Conservation (phyloP, 1,140 invertebrate genomes). For the Bombyx mandarina region DNA sequence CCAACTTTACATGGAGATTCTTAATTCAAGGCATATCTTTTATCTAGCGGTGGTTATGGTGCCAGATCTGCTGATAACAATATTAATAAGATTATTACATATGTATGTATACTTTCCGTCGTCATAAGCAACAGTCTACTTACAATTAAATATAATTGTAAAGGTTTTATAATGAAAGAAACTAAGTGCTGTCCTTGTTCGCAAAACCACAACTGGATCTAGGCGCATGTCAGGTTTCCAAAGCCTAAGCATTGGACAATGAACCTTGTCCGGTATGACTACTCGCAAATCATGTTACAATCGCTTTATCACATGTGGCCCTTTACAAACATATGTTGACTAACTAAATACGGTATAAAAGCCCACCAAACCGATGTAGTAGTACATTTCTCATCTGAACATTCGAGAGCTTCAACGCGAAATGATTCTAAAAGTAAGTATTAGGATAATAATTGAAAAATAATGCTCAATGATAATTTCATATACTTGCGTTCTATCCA, state of each 20-base stretch:
- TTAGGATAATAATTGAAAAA: neutral
- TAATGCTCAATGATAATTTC: too few relatives aligned
- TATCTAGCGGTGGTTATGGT: too few relatives aligned
- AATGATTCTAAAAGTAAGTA: slow-evolving; percentile 53
- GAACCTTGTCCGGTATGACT: slow-evolving; percentile 2
- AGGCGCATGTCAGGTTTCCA: slow-evolving; percentile 27
- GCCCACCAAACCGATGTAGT: slow-evolving; percentile 14
- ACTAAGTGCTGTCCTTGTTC: neutral
- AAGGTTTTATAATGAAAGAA: neutral
- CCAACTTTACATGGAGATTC: too few relatives aligned
- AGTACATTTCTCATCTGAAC: slow-evolving; percentile 29
- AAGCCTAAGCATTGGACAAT: slow-evolving; percentile 15
- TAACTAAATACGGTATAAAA: slow-evolving; percentile 38
- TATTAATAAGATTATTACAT: too few relatives aligned
- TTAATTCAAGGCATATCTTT: too few relatives aligned
- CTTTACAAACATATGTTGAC: slow-evolving; percentile 23
- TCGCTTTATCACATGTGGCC: slow-evolving; percentile 27
- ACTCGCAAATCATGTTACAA: slow-evolving; percentile 16
- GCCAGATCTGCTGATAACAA: too few relatives aligned
- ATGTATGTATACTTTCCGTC: too few relatives aligned
- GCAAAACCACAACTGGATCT: slow-evolving; percentile 1
- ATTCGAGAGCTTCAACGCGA: slow-evolving; percentile 28
- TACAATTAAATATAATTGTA: neutral
- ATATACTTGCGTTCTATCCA: too few relatives aligned
- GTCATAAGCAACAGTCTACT: neutral